Percentiles rank a stretch among this genome's conserved stretches.
phyloP scores from a whole-genome alignment of 1,140 invertebrate species.

The Polyergus mexicanus region DNA sequence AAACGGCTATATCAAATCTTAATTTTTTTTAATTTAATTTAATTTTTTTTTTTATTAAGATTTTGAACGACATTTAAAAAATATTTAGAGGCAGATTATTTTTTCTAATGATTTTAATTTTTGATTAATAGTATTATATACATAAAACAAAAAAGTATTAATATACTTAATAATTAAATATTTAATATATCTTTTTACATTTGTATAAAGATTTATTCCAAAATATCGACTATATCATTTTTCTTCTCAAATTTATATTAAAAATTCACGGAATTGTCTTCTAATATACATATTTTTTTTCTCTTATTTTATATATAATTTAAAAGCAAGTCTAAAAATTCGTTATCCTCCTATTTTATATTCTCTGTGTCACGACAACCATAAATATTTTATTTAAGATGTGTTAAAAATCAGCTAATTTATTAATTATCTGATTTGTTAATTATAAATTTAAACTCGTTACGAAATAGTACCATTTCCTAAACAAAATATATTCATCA shows the following conservation, averaged over 20 bases:
- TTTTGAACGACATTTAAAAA: not conserved
- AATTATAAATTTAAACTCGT: not conserved
- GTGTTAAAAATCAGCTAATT: not conserved
- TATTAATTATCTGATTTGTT: not conserved
- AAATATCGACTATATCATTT: not conserved
- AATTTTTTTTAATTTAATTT: constrained; percentile 24
- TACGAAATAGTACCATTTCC: constrained; percentile 6
- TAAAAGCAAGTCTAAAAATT: not conserved
- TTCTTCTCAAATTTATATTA: not conserved
- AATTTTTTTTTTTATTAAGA: not conserved
- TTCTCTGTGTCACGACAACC: not conserved
- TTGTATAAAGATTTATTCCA: not conserved
- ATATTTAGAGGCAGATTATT: not conserved
- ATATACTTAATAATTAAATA: not conserved
- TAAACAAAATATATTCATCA: not conserved
- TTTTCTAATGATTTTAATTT: too few relatives aligned
- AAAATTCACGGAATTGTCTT: not conserved
- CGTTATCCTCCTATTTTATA: not conserved
- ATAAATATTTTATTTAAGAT: constrained; percentile 5
- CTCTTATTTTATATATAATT: not conserved
- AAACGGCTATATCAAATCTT: not conserved
- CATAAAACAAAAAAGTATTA: not conserved
- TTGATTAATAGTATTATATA: too few relatives aligned
- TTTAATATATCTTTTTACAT: not conserved
- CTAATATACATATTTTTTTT: not conserved